A percentile compares a stretch with the other conserved stretches of the same genome.
These are phyloP conservation scores for Xenopus petersii DNA, from an alignment of 2,797 vertebrate genomes.

Conservation along the genomic window DNA sequence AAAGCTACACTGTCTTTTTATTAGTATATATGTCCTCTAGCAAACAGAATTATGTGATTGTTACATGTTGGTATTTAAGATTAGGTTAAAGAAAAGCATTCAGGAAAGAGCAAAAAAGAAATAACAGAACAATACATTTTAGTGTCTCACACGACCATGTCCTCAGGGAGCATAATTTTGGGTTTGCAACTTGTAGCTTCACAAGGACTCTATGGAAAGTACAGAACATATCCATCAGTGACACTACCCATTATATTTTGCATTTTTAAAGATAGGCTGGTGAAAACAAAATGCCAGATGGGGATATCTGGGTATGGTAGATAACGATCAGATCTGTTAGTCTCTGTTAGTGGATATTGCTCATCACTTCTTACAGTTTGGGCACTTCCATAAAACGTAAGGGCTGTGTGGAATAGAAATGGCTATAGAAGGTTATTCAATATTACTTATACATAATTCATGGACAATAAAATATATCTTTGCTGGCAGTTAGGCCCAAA, in stretches of 20 bases:
- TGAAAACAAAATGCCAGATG: conserved; percentile 41
- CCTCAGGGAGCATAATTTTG: conserved; percentile 78
- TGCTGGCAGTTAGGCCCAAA: conserved; percentile 73
- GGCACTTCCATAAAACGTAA: conserved; percentile 51
- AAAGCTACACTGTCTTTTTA: conserved; percentile 86
- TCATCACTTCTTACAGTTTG: conserved; percentile 2
- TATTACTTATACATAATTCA: conserved; percentile 72
- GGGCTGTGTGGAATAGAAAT: conserved; percentile 68
- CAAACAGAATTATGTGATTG: conserved; percentile 75
- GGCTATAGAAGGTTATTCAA: conserved; percentile 70
- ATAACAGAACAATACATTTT: conserved; percentile 60
- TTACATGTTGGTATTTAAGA: conserved; percentile 78
- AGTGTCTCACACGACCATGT: conserved; percentile 69
- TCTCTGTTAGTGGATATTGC: background rate
- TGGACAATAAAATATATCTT: conserved; percentile 62
- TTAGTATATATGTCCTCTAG: conserved; percentile 90
- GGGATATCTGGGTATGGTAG: conserved; percentile 16
- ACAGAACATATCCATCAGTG: conserved; percentile 63
- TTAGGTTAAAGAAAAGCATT: conserved; percentile 70
- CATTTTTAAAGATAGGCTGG: conserved; percentile 53
- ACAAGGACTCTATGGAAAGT: conserved; percentile 70
- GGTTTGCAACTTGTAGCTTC: conserved; percentile 76
- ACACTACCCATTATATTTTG: conserved; percentile 66
- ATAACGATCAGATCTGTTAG: conserved; percentile 18
- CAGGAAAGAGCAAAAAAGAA: conserved; percentile 68